A percentile compares a stretch with the other conserved stretches of the same genome.
Conservation (phyloP, 1,140 invertebrate genomes). For the Augochlora pura region DNA sequence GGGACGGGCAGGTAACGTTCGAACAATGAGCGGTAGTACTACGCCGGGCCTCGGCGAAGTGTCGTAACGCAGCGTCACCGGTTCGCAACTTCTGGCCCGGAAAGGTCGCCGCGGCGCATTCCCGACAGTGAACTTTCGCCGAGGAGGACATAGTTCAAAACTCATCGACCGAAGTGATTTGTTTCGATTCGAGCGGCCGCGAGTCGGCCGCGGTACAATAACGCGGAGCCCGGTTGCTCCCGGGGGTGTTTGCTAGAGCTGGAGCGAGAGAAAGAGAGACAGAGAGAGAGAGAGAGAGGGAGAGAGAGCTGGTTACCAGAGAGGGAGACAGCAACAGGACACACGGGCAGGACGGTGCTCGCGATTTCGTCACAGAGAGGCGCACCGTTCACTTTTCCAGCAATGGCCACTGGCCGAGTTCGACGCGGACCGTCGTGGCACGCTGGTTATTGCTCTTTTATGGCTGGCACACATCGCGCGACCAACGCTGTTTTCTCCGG, state of each 20-base stretch:
- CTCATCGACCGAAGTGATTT: constrained; percentile 9
- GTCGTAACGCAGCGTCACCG: neutral
- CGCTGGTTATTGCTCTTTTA: constrained; percentile 50
- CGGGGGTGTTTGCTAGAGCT: too few relatives aligned
- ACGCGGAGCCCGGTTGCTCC: too few relatives aligned
- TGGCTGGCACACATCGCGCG: constrained; percentile 41
- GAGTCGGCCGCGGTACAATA: too few relatives aligned
- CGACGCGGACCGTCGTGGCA: constrained; percentile 21
- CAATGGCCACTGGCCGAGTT: constrained; percentile 49
- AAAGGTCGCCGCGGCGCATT: constrained; percentile 4
- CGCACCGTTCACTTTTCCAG: constrained; percentile 49
- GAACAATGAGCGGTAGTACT: too few relatives aligned
- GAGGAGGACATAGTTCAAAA: constrained; percentile 9
- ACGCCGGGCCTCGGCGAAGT: neutral
- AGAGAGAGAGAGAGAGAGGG: neutral
- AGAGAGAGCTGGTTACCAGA: too few relatives aligned
- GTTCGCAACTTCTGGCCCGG: constrained; percentile 6
- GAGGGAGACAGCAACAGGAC: neutral
- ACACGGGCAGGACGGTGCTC: neutral
- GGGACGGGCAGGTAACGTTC: too few relatives aligned
- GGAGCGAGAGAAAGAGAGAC: neutral
- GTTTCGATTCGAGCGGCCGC: neutral
- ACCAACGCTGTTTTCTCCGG: constrained; percentile 28
- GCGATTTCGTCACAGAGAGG: constrained; percentile 40
- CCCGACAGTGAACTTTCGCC: constrained; percentile 9